Conservation (phyloP, 2,888 invertebrate species). For the Glaucopsyche alexis region DNA sequence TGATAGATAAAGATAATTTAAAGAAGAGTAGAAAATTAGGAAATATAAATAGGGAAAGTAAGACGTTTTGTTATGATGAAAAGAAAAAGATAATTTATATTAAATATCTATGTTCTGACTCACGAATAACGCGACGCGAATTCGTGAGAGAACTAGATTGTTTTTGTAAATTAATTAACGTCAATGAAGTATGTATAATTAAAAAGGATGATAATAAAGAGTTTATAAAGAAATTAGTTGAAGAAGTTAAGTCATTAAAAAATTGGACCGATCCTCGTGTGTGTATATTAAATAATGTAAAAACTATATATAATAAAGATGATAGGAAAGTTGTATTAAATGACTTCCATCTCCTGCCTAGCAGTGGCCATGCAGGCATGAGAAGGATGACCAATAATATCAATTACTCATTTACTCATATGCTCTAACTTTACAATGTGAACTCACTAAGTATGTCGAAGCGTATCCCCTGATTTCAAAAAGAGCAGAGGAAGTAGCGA, state of each 20-base stretch:
- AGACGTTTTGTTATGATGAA: conserved; percentile 29
- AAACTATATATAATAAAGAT: conserved; percentile 34
- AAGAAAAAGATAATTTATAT: conserved; percentile 28
- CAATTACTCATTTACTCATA: conserved; percentile 36
- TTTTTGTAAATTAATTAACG: conserved; percentile 32
- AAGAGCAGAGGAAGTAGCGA: conserved; percentile 34
- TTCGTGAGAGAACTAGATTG: conserved; percentile 32
- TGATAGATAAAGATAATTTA: conserved; percentile 27
- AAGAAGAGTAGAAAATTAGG: conserved; percentile 9
- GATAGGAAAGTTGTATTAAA: conserved; percentile 37
- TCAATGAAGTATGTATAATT: conserved; percentile 34
- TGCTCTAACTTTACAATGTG: conserved; percentile 39
- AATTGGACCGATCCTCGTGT: conserved; percentile 34
- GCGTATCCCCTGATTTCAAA: conserved; percentile 35
- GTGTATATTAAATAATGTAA: conserved; percentile 34
- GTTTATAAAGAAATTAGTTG: conserved; percentile 35
- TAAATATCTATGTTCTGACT: conserved; percentile 26
- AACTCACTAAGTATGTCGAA: conserved; percentile 35
- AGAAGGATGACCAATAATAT: conserved; percentile 41
- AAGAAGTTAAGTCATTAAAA: conserved; percentile 34
- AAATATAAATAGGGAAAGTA: conserved; percentile 27
- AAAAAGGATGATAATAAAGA: conserved; percentile 35
- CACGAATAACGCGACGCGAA: conserved; percentile 33
- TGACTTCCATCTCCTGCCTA: conserved; percentile 40
- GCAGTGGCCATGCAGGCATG: conserved; percentile 39